These are phyloP conservation scores for Myiothlypis coronata DNA, from an alignment of 2,797 vertebrate species.

Conservation along the genomic window DNA sequence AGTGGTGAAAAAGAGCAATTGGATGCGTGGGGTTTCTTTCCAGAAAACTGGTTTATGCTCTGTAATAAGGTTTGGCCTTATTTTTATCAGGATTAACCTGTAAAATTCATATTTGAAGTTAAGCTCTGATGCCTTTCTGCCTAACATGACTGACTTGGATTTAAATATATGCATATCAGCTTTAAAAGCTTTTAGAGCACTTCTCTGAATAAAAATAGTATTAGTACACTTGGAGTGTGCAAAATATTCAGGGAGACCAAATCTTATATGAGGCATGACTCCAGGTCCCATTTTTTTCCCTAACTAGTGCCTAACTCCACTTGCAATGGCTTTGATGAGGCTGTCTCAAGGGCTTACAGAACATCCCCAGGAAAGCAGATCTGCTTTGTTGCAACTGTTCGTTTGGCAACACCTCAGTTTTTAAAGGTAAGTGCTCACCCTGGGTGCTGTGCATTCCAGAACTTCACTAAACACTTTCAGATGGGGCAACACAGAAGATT, in stretches of 20 bases:
- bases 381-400: constrained; percentile 81
- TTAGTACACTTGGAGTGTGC: constrained; percentile 17
- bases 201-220: constrained; percentile 25
- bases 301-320: constrained; percentile 74
- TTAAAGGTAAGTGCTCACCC: constrained; percentile 71
- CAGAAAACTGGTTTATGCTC: constrained; percentile 11
- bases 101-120: constrained; percentile 47
- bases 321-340: constrained; percentile 77
- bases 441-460: neutral
- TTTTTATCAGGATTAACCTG: constrained; percentile 58
- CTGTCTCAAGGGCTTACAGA: constrained; percentile 73
- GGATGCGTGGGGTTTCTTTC: neutral
- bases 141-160: constrained; percentile 41
- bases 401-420: constrained; percentile 81
- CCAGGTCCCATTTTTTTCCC: neutral
- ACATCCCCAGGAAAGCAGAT: constrained; percentile 71
- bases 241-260: constrained; percentile 15
- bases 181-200: constrained; percentile 39
- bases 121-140: constrained; percentile 48
- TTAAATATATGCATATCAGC: constrained; percentile 47
- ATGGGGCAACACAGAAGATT: neutral
- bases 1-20: constrained; percentile 35
- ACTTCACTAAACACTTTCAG: neutral
- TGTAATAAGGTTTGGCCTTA: constrained; percentile 34
- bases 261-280: neutral